A percentile compares a stretch with the other conserved stretches of the same genome.
Evolutionary conservation across 2,888 invertebrate species (phyloP).

Genomic region (Andrena dorsata): DNA sequence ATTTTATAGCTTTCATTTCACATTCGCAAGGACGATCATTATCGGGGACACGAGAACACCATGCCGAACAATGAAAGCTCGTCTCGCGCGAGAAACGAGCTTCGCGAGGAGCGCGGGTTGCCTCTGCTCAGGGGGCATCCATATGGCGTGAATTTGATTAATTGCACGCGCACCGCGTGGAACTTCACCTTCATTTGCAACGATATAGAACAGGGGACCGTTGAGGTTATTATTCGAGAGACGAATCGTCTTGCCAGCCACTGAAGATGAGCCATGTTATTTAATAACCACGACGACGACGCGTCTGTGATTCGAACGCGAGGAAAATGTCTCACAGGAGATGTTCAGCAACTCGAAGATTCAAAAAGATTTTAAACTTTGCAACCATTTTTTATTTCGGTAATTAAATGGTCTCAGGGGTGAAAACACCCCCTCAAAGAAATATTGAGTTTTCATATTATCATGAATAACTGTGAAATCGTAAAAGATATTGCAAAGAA

Average conservation of each 20-base stretch:
- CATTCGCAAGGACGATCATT: slow-evolving; percentile 53
- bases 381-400: too few species aligned
- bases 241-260: slow-evolving; percentile 28
- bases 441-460: too few species aligned
- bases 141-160: slow-evolving; percentile 79
- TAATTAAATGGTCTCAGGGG: too few species aligned
- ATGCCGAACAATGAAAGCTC: slow-evolving; percentile 52
- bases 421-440: too few species aligned
- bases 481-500: too few species aligned
- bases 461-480: too few species aligned
- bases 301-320: not conserved
- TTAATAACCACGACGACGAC: slow-evolving; percentile 1
- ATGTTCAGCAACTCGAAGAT: too few species aligned
- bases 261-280: slow-evolving; percentile 16
- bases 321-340: not conserved
- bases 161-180: slow-evolving; percentile 67
- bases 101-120: slow-evolving; percentile 53
- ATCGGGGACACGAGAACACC: slow-evolving; percentile 32
- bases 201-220: slow-evolving; percentile 50
- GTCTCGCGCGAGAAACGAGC: slow-evolving; percentile 30
- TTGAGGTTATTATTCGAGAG: slow-evolving; percentile 55
- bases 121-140: slow-evolving; percentile 67
- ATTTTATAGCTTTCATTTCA: slow-evolving; percentile 40
- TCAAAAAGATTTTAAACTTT: not conserved
- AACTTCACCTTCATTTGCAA: slow-evolving; percentile 67